Conservation (phyloP, 2,113 vertebrate species). For the Phainopepla nitens region DNA sequence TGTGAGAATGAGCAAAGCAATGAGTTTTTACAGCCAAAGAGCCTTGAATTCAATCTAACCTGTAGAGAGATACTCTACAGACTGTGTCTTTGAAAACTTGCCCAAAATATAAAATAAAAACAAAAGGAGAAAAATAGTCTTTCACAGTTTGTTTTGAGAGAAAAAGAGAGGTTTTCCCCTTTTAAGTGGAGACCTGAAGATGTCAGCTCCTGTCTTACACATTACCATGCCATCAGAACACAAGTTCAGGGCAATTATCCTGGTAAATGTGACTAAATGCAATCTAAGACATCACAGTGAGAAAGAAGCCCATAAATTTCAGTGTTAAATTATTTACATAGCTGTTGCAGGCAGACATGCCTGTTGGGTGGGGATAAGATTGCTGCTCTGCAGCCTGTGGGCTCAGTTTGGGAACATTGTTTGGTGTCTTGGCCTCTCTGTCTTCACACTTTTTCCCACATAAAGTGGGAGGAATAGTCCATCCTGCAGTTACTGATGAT, state of each 20-base stretch:
- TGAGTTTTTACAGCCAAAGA: background rate
- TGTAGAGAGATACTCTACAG: background rate
- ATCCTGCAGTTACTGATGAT: background rate
- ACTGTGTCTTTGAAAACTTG: background rate
- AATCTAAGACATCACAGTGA: background rate
- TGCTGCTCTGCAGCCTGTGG: background rate
- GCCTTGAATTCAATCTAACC: background rate
- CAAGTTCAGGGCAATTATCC: background rate
- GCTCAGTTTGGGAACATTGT: background rate
- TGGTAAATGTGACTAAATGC: background rate
- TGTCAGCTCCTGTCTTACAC: background rate
- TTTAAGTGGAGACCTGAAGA: background rate
- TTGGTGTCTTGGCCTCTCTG: background rate
- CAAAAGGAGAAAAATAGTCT: background rate
- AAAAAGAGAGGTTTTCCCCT: background rate
- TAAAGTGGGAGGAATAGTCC: background rate
- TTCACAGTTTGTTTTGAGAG: background rate
- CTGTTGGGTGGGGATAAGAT: background rate
- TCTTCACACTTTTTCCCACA: background rate
- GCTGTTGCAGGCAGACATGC: background rate
- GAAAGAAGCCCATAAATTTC: background rate
- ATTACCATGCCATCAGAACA: background rate
- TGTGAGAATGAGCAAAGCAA: slow-evolving; percentile 4
- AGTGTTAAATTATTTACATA: background rate
- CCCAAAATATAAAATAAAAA: background rate